Evolutionary conservation across 1,140 invertebrate genomes (phyloP), one percentile per base, ranked within the genome.

Genomic region (Pinna nobilis): DNA sequence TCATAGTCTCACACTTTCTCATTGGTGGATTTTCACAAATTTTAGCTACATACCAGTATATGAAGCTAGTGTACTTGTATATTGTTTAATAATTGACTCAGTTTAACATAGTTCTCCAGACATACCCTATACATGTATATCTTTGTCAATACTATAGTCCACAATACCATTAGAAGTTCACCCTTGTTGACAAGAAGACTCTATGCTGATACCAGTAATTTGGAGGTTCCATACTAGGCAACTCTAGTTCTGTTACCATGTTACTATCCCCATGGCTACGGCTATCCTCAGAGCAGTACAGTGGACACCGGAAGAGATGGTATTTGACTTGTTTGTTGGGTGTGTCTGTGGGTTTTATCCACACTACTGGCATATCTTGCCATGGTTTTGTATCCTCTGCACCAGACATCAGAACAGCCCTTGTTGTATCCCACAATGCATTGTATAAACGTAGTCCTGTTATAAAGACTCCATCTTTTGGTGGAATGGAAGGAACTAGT

Each of bases 391-490:
- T 61, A 32, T 82, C 80, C 6, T 80, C 57, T 23, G 68, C 57
- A 25, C 68, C 69, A 28, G 79, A 76, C 55, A 71, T 78, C 13
- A 87, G 61, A 15, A 80, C 70, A 0, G 71, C 70, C 37, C 71
- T 53, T 0, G 74, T 76, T 3, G 59, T 72, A 67, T 87, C 85
- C 87, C 87, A 88, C 18, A 77, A 70, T 44, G 87, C 87, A 75
- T 88, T 85, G 61, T 84, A 73, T 13, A 87, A 70, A 25, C 71
- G 64, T 18, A 88, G 70, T 11, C 84, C 83, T 18, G 76, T 78
- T 2, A 87, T 70, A 47, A 83, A 87, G 11, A 82, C 74, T 9
- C 87, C 87, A 55, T 79, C 69, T 37, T 70, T 51, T 37, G 86
- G 81, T 35, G 82, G 60, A 3, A 63, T 39, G 0, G 74, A 74